phyloP scores from a whole-genome alignment of 2,113 vertebrate species.

The Toxotes chatareus region DNA sequence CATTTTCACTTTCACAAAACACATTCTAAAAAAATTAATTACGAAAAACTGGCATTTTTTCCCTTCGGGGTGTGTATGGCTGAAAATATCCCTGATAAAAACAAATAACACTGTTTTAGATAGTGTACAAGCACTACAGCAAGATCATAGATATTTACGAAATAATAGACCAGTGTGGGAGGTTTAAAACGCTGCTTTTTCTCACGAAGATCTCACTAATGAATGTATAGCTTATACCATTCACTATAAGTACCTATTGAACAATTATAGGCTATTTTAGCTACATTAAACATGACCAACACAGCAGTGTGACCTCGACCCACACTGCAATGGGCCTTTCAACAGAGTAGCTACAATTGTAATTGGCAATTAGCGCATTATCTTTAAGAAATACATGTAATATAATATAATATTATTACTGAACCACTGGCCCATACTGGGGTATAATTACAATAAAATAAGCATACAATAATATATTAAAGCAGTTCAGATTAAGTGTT shows the following conservation, averaged over 20 bases:
- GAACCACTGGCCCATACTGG: too few relatives aligned
- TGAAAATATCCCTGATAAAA: neutral
- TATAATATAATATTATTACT: neutral
- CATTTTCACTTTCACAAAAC: neutral
- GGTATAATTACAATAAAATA: neutral
- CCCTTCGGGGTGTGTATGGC: too few relatives aligned
- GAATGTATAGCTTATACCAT: neutral
- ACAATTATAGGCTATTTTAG: constrained; percentile 16
- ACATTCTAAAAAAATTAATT: neutral
- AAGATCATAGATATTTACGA: neutral
- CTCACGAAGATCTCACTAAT: neutral
- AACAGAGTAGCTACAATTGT: neutral
- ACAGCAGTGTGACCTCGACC: constrained; percentile 30
- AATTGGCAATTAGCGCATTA: neutral
- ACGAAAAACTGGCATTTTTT: neutral
- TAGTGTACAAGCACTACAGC: neutral
- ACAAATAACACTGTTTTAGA: neutral
- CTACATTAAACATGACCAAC: constrained; percentile 9
- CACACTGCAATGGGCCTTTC: constrained; percentile 22
- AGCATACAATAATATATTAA: neutral
- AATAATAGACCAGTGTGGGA: neutral
- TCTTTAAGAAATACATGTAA: neutral
- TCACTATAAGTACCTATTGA: neutral
- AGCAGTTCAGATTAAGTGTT: neutral
- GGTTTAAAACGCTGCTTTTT: neutral